phyloP scores from a whole-genome alignment of 92 coral and sea anemone species.

The Virgularia gustaviana region DNA sequence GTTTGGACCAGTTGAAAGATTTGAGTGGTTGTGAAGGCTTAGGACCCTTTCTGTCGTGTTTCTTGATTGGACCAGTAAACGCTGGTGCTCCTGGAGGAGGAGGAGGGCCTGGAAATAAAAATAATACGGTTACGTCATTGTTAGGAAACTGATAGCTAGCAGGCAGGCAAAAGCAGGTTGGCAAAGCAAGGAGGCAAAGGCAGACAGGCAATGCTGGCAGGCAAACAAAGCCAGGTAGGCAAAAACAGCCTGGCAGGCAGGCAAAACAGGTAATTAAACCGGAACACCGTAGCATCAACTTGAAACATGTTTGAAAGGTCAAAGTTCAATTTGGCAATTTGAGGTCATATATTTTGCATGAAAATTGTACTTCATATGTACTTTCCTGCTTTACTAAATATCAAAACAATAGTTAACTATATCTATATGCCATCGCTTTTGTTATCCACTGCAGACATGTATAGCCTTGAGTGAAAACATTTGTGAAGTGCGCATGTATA shows the following conservation, averaged over 20 bases:
- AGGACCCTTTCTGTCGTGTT: conserved; percentile 80
- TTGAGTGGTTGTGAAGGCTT: conserved; percentile 97
- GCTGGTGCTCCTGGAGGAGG: conserved; percentile 56
- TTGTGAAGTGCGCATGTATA: too few relatives aligned
- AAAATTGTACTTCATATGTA: too few relatives aligned
- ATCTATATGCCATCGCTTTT: too few relatives aligned
- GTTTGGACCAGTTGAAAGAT: conserved; percentile 98
- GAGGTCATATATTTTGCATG: too few relatives aligned
- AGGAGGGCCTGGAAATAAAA: conserved; percentile 16
- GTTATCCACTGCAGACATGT: too few relatives aligned
- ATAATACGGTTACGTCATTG: background rate
- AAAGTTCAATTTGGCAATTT: too few relatives aligned
- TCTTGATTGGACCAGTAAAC: conserved; percentile 58
- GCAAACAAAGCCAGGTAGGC: background rate
- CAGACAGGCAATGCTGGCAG: background rate
- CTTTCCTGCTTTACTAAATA: too few relatives aligned
- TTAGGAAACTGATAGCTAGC: background rate
- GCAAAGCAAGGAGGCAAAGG: background rate
- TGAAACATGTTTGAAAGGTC: too few relatives aligned
- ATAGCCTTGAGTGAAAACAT: too few relatives aligned
- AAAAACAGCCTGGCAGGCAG: background rate
- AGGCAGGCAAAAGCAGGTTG: background rate
- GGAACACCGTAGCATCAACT: background rate
- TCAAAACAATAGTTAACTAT: too few relatives aligned
- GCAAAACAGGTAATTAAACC: background rate